Conservation (phyloP, 2,888 invertebrate species). For the Caenorhabditis becei region DNA sequence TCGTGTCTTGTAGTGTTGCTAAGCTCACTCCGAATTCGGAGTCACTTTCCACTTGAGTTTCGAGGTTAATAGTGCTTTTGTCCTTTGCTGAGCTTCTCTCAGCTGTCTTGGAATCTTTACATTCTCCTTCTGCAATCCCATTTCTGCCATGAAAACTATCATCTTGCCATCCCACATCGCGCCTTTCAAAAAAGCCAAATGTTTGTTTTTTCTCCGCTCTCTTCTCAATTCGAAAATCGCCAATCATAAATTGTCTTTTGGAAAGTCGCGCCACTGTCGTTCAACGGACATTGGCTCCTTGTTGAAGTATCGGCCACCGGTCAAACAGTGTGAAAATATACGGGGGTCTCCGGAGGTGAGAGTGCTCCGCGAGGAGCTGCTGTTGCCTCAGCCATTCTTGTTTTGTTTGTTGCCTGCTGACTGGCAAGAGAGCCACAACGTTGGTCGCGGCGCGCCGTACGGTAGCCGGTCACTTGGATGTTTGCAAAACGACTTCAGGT, state of each 20-base stretch:
- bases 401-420: constrained; percentile 59
- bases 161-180: background rate
- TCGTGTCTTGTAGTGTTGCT: background rate
- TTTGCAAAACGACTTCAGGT: constrained; percentile 60
- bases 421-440: constrained; percentile 35
- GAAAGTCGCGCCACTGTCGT: constrained; percentile 50
- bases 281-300: constrained; percentile 40
- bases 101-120: background rate
- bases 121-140: background rate
- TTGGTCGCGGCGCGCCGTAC: constrained; percentile 35
- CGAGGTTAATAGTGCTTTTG: no score
- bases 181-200: background rate
- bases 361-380: constrained; percentile 21
- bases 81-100: no score
- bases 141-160: constrained; percentile 1
- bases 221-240: constrained; percentile 11
- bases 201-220: constrained; percentile 14
- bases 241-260: constrained; percentile 40
- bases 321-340: constrained; percentile 65
- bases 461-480: constrained; percentile 60
- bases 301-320: constrained; percentile 64
- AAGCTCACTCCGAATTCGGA: no score
- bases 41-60: no score
- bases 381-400: constrained; percentile 46
- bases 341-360: constrained; percentile 22